Evolutionary conservation across 2,113 vertebrate species (phyloP), one percentile per base, ranked within the genome.

Genomic region (Thymallus thymallus): DNA sequence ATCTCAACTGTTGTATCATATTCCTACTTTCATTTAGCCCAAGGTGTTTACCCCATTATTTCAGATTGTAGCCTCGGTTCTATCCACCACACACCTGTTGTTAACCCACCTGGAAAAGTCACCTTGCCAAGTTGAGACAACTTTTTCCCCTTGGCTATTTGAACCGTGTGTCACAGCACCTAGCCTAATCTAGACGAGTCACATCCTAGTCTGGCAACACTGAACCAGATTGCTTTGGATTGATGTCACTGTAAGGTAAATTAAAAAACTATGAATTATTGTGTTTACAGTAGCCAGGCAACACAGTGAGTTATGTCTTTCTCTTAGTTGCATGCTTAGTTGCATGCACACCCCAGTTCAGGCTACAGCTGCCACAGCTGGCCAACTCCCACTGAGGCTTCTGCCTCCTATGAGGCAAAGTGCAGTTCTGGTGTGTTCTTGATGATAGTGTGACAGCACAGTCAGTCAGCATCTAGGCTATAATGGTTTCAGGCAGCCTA

Each of bases 1-100:
- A 45, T 56, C 1, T 55, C 5, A 61, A 56, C 5, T 73, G 46
- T 87, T 88, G 80, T 75, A 41, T 74, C 82, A 80, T 80, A 12
- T 46, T 76, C 74, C 35, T 41, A 7, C 32, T 46, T 62, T 67
- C 24, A 75, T 4, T 22, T 30, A 29, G 63, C 1, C 10, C 41
- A 70, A 30, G 64, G 46, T 66, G 48, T 51, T 55, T 35, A 45
- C 20, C 22, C 14, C 10, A 20, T 24, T 2, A 16, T 80, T 72
- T 80, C 72, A 73, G 69, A 82, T 81, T 87, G 41, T 3, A 5
- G 56, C 6, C 56, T 60, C 48, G 18, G 48, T 51, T 51, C 14
- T 5, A 51, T 4, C 16, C n/a, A 60, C n/a, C 3, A 60, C 14
- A 51, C 16, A 51, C 71, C 71, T 24, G n/a, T 32, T 26, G 71